Evolutionary conservation across 1,140 invertebrate genomes (phyloP), one percentile per base, ranked within the genome.

Genomic region (Homalodisca vitripennis): DNA sequence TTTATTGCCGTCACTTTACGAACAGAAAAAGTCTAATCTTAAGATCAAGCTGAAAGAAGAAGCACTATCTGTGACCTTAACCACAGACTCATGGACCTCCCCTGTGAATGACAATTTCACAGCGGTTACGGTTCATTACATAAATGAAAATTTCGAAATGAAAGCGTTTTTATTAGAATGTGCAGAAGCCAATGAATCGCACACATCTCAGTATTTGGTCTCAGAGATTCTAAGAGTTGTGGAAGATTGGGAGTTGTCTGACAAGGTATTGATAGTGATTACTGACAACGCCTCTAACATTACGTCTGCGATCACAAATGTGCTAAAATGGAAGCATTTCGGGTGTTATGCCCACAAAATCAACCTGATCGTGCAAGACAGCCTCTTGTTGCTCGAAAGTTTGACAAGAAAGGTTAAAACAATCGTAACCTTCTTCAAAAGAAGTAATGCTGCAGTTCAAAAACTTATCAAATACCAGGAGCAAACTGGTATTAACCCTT

Each of bases 281-380:
- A 10, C 29, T 17, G 63, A 65, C 31, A 65, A 65, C 41, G 29
- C 63, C 20, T 27, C 29, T 17, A 65, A 65, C 32, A 65, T 65
- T 6, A 24, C 13, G 10, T 22, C n/a, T 2, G 63, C 63, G 14
- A 24, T 65, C 12, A 26, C 3, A 34, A 31, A 29, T 3, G 32
- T 41, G n/a, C 41, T 65, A 24, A 41, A 65, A 65, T 65, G 63
- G 63, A 65, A 65, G 31, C 63, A 65, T 62, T 62, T 62, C 27
- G 57, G 57, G 13, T 62, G 57, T 62, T 62, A 62, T 62, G 57
- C 57, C 29, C 63, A 65, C 63, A 65, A 32, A 41, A 31, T 65
- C 2, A 65, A 65, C 22, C 22, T 65, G 31, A 65, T 65, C 29
- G 29, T 41, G 17, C 29, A 65, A 13, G 32, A 65, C 41, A 14